Evolutionary conservation across 2,888 invertebrate species (phyloP), one percentile per base, ranked within the genome.

Genomic region (Pterostichus madidus): DNA sequence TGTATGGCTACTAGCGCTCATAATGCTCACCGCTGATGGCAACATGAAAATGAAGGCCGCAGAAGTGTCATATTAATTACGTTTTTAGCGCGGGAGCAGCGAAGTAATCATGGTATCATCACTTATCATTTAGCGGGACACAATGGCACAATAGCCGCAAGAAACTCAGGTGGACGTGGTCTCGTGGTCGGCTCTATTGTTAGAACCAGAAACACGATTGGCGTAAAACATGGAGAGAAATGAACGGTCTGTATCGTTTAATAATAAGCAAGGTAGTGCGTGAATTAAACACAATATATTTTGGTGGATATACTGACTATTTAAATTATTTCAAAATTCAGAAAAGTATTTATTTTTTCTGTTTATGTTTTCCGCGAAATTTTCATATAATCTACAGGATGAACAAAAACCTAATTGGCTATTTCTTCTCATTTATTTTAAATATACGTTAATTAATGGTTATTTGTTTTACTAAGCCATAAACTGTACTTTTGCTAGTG

Each of bases 21-120:
- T 75, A 75, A 75, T 75, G 56, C 35, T 32, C 35, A 10, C 13
- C 11, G 56, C 56, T 56, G 46, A 56, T 53, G 53, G 46, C 53
- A 8, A 52, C 52, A 52, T 15, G 75, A 44, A 24, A 75, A 32
- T 75, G 75, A 75, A 75, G 75, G 49, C 75, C 49, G 52, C 32
- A 64, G 64, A 75, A 75, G 75, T 75, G 75, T 75, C 52, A 52
- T 75, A 75, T 75, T 75, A 75, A 76, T 76, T 76, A 76, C 56
- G 76, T 76, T 76, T 76, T 76, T 76, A 76, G 76, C 75, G 52
- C 31, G 64, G 5, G 15, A 59, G 10, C 35, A 56, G 10, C 56
- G 31, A 35, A 13, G 68, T 76, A 53, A 76, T 76, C 76, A 76
- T 53, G 31, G 8, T 24, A 53, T 75, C 75, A 75, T 75, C 75